Conservation (phyloP, 2,888 invertebrate species). For the Yponomeuta evonymella region DNA sequence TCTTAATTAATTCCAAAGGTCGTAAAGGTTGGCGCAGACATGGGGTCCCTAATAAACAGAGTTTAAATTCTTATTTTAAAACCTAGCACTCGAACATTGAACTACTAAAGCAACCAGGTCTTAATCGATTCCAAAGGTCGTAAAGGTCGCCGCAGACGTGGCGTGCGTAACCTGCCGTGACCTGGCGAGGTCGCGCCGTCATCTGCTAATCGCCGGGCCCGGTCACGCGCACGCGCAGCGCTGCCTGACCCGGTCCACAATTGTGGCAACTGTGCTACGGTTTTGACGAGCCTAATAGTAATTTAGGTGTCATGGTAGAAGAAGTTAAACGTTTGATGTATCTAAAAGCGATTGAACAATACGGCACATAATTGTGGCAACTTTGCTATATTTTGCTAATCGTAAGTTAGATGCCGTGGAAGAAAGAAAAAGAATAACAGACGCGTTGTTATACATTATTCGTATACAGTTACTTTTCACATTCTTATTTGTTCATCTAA, state of each 20-base stretch:
- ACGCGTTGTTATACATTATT: too few relatives aligned
- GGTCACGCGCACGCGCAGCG: slow-evolving; percentile 7
- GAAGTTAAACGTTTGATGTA: too few relatives aligned
- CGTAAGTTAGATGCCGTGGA: background rate
- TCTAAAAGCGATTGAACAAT: background rate
- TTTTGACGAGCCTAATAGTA: background rate
- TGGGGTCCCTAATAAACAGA: slow-evolving; percentile 16
- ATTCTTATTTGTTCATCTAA: too few relatives aligned
- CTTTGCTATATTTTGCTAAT: background rate
- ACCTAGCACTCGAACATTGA: background rate
- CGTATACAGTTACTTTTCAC: too few relatives aligned
- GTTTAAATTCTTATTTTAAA: background rate
- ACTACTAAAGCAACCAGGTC: background rate
- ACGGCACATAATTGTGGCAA: background rate
- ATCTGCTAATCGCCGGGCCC: slow-evolving; percentile 9
- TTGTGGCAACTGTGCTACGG: background rate
- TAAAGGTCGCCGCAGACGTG: slow-evolving; percentile 7
- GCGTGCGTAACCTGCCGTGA: slow-evolving; percentile 32
- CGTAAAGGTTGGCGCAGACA: background rate
- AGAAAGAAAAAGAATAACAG: too few relatives aligned
- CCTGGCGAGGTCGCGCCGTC: slow-evolving; percentile 16
- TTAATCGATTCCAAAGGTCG: background rate
- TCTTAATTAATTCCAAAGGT: background rate
- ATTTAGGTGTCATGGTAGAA: background rate
- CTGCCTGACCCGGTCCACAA: background rate